Evolutionary conservation across 2,797 vertebrate genomes (phyloP).

Genomic region (Apogon hyalosoma): DNA sequence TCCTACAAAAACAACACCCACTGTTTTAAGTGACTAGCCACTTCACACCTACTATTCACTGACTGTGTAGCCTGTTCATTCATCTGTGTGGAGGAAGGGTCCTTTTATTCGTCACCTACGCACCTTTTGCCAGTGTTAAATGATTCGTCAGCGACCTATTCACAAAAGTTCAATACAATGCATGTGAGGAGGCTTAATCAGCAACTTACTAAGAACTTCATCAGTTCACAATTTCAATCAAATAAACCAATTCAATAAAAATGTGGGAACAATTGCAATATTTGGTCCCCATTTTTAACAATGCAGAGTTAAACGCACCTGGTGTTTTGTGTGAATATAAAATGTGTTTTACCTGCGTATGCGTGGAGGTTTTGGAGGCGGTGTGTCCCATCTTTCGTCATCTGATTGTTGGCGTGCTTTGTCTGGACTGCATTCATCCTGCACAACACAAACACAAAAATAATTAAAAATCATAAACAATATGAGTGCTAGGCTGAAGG

Average conservation of each 20-base stretch:
- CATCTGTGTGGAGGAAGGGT: slow-evolving; percentile 18
- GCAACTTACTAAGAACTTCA: not conserved
- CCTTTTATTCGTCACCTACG: not conserved
- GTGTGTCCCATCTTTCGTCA: slow-evolving; percentile 91
- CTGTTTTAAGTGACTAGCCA: slow-evolving; percentile 23
- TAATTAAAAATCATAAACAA: not conserved
- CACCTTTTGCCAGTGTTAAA: not conserved
- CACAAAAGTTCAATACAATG: not conserved
- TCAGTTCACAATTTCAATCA: too few species aligned
- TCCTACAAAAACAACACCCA: slow-evolving; percentile 35
- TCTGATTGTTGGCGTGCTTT: slow-evolving; percentile 85
- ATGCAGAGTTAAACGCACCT: too few species aligned
- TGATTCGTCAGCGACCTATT: not conserved
- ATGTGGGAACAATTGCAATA: too few species aligned
- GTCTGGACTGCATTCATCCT: slow-evolving; percentile 92
- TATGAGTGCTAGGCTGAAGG: too few species aligned
- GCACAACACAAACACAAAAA: slow-evolving; percentile 35
- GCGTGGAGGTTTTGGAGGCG: slow-evolving; percentile 96
- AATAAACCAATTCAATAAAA: too few species aligned
- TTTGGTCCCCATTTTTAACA: too few species aligned
- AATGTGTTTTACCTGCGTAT: slow-evolving; percentile 87
- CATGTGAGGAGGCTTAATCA: not conserved
- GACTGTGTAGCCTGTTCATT: slow-evolving; percentile 41
- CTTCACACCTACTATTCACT: slow-evolving; percentile 34
- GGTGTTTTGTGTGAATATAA: not conserved